Conservation (phyloP, 2,797 vertebrate genomes). For the Ctenopoma kingsleyae region DNA sequence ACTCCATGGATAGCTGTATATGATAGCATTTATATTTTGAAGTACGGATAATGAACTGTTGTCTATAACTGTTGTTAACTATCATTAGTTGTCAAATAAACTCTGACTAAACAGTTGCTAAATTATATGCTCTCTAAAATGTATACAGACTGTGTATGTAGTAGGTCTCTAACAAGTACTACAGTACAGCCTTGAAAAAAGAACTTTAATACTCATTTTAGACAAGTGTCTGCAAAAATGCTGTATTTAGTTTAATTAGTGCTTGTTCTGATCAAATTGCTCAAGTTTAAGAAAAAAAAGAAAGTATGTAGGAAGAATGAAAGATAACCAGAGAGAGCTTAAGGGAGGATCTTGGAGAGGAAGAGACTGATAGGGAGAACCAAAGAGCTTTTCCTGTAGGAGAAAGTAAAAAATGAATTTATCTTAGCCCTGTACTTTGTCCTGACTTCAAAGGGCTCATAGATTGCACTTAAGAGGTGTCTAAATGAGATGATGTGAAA, state of each 20-base stretch:
- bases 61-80: too few species aligned
- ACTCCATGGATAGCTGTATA: too few species aligned
- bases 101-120: not conserved
- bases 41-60: too few species aligned
- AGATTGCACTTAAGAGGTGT: slow-evolving; percentile 63
- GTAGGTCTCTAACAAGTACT: not conserved
- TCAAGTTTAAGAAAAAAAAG: slow-evolving; percentile 6
- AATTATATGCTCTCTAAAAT: not conserved
- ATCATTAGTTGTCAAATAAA: not conserved
- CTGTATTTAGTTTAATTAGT: slow-evolving; percentile 18
- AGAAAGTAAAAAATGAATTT: slow-evolving; percentile 60
- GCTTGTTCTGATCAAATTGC: slow-evolving; percentile 7
- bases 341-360: slow-evolving; percentile 9
- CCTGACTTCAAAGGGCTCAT: slow-evolving; percentile 72
- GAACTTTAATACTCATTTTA: not conserved
- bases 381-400: slow-evolving; percentile 37
- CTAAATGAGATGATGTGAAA: slow-evolving; percentile 67
- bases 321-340: slow-evolving; percentile 9
- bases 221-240: not conserved
- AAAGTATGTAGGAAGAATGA: not conserved
- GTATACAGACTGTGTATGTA: not conserved
- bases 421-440: slow-evolving; percentile 55
- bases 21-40: too few species aligned
- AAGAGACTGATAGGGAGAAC: slow-evolving; percentile 4
- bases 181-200: not conserved